Conservation (phyloP, 2,797 vertebrate species). For the Iguana delicatissima region DNA sequence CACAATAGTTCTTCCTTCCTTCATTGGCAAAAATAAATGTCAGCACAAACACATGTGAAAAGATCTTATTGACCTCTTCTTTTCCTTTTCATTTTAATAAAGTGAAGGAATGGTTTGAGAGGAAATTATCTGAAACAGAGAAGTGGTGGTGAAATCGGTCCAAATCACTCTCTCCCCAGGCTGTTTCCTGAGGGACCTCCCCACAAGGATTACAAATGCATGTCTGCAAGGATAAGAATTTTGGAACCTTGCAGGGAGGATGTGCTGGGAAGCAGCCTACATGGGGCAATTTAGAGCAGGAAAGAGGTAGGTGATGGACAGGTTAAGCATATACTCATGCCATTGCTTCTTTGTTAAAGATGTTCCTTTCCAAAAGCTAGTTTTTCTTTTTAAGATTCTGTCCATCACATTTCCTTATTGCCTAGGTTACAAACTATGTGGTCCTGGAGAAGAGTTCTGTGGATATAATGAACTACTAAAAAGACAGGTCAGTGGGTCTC, state of each 20-base stretch:
- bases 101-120: neutral
- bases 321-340: neutral
- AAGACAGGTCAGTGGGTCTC: too few relatives aligned
- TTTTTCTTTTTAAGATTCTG: neutral
- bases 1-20: neutral
- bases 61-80: neutral
- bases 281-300: neutral
- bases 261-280: too few relatives aligned
- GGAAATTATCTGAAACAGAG: neutral
- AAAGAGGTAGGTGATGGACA: neutral
- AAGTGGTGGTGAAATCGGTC: neutral
- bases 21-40: neutral
- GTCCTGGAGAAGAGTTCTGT: too few relatives aligned
- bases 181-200: neutral
- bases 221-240: neutral
- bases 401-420: neutral
- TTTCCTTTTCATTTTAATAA: neutral
- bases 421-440: too few relatives aligned
- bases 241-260: neutral
- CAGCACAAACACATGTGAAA: too few relatives aligned
- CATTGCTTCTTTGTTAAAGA: neutral
- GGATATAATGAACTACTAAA: too few relatives aligned
- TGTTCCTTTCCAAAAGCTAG: neutral
- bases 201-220: neutral
- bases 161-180: neutral